Conservation (phyloP, 2,888 invertebrate genomes). For the Noctua pronuba region DNA sequence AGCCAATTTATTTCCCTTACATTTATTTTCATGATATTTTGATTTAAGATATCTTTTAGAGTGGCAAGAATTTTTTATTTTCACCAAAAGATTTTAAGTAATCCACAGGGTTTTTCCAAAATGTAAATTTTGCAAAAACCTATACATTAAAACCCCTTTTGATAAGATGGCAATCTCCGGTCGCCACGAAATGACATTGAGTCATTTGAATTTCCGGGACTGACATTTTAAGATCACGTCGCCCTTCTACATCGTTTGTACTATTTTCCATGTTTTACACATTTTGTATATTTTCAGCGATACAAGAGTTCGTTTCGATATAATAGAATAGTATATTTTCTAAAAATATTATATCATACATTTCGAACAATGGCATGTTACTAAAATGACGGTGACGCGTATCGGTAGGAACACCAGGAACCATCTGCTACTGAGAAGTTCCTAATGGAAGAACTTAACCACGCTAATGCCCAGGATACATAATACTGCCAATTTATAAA, state of each 20-base stretch:
- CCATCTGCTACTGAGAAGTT: too few species aligned
- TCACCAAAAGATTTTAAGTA: not conserved
- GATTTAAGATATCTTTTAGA: too few species aligned
- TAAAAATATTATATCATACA: not conserved
- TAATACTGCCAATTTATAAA: not conserved
- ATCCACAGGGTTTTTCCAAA: not conserved
- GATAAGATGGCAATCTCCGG: constrained; percentile 44
- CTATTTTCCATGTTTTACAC: not conserved
- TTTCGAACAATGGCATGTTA: too few species aligned
- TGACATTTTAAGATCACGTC: constrained; percentile 11
- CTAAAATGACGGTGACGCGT: too few species aligned
- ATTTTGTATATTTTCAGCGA: not conserved
- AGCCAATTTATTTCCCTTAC: too few species aligned
- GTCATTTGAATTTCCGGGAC: constrained; percentile 29
- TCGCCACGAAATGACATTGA: constrained; percentile 6
- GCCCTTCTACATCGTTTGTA: not conserved
- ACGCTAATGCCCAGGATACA: too few species aligned
- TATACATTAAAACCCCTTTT: constrained; percentile 22
- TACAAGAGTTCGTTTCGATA: not conserved
- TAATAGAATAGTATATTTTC: not conserved
- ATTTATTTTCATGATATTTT: too few species aligned
- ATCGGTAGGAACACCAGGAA: too few species aligned
- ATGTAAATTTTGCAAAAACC: too few species aligned
- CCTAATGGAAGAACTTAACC: too few species aligned
- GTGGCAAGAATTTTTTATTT: not conserved